Evolutionary conservation across 92 coral and sea anemone genomes (phyloP), one percentile per base, ranked within the genome.

Genomic region (Palythoa heliodiscus): DNA sequence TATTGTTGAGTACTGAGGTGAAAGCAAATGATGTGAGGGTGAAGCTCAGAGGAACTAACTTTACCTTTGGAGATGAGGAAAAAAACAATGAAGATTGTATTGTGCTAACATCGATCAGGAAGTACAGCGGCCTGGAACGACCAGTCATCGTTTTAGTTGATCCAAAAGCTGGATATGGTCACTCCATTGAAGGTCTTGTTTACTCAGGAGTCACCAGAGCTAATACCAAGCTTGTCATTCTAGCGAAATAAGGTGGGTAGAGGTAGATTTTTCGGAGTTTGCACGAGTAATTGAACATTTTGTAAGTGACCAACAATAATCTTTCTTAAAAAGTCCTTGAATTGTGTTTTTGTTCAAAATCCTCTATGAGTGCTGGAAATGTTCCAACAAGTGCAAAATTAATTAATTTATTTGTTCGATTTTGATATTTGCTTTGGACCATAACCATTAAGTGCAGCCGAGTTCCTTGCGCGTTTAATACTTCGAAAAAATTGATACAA

Each of bases 161-260:
- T 25, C 76, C 43, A 55, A 4, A 23, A 10, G 82, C 25, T 25
- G 23, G 52, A 9, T 1, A 0, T 20, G 43, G 2, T 48, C 78
- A 74, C 5, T 22, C 29, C 2, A 17, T 0, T 2, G 24, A 16
- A 0, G 68, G 39, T 1, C 71, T 78, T 23, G 7, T 54, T 48
- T 86, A 78, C 72, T 5, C 71, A 38, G 89, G 85, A 39, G 35
- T 53, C 3, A 86, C 89, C n/a, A 73, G 89, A 23, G 89, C 78
- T 39, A 70, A 54, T 48, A 79, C 78, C 66, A 77, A 77, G 25
- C 82, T 77, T 20, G 38, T 77, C 69, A 2, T 57, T 12, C 16
- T 77, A 20, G 15, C 3, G n/a, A 19, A 29, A 11, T 22, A 64
- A 22, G 70, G 9, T 19, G 8, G 35, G 35, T 29, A 29, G 35